Conservation (phyloP, 92 coral and sea anemone species). For the Desmophyllum pertusum region DNA sequence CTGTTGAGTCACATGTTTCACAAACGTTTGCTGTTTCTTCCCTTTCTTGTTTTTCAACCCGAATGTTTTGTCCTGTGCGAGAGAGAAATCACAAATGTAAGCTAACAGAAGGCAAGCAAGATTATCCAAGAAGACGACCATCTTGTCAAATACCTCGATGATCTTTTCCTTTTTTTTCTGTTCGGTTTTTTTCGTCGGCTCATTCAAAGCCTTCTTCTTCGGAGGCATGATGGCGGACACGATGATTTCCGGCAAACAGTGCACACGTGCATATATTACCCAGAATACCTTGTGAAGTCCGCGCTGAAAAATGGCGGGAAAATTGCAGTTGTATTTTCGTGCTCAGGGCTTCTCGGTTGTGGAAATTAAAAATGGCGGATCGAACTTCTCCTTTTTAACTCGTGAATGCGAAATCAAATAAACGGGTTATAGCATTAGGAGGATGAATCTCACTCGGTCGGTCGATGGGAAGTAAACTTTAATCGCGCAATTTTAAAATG, state of each 20-base stretch:
- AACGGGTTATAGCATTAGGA: no score
- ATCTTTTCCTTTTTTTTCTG: slow-evolving; percentile 96
- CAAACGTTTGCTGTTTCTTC: slow-evolving; percentile 95
- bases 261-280: slow-evolving; percentile 51
- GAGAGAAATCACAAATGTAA: background rate
- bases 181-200: slow-evolving; percentile 83
- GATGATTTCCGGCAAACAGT: slow-evolving; percentile 61
- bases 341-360: background rate
- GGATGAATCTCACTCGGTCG: no score
- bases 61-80: slow-evolving; percentile 91
- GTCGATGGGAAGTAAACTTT: no score
- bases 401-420: no score
- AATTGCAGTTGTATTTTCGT: background rate
- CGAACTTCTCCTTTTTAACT: no score
- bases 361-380: no score
- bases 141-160: slow-evolving; percentile 76
- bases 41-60: slow-evolving; percentile 99
- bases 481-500: no score
- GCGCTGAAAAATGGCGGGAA: slow-evolving; percentile 36
- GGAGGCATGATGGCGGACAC: slow-evolving; percentile 91
- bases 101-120: background rate
- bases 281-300: slow-evolving; percentile 35
- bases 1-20: slow-evolving; percentile 97
- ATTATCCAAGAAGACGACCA: background rate
- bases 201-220: slow-evolving; percentile 79